phyloP scores from a whole-genome alignment of 2,113 vertebrate genomes.

The Parotia lawesii region DNA sequence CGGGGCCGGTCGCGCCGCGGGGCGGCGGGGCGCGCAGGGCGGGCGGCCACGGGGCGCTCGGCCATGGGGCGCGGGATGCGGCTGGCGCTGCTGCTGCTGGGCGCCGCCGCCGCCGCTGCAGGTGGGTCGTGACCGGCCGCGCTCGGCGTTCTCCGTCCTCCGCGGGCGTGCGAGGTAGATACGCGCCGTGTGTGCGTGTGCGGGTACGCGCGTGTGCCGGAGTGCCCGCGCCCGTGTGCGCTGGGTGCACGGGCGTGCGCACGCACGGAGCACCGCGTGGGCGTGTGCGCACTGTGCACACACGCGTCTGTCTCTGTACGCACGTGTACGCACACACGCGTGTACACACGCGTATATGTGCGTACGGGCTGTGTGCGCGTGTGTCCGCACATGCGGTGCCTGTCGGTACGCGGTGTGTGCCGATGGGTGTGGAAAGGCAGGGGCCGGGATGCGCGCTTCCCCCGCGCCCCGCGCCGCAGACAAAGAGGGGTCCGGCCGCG shows the following conservation, averaged over 20 bases:
- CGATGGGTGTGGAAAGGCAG: neutral
- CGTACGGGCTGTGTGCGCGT: no score
- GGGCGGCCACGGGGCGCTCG: neutral
- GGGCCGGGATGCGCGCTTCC: neutral
- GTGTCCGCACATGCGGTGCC: neutral
- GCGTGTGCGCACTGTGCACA: accelerated
- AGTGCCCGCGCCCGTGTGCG: neutral
- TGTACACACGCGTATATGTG: accelerated
- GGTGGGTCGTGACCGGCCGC: conserved; percentile 64
- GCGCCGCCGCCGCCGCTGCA: conserved; percentile 65
- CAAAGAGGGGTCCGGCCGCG: neutral
- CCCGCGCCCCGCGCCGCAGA: neutral
- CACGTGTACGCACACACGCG: neutral
- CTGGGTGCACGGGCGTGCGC: neutral
- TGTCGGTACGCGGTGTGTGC: neutral
- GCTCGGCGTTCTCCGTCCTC: neutral
- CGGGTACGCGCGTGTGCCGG: neutral
- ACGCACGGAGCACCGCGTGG: neutral
- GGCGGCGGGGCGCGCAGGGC: neutral
- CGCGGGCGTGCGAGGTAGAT: neutral
- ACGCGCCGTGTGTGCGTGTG: neutral
- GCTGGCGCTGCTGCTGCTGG: conserved; percentile 29
- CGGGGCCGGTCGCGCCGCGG: no score
- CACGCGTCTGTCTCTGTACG: neutral
- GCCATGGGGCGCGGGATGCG: neutral